phyloP scores from a whole-genome alignment of 2,113 vertebrate genomes.

The Agapornis roseicollis region DNA sequence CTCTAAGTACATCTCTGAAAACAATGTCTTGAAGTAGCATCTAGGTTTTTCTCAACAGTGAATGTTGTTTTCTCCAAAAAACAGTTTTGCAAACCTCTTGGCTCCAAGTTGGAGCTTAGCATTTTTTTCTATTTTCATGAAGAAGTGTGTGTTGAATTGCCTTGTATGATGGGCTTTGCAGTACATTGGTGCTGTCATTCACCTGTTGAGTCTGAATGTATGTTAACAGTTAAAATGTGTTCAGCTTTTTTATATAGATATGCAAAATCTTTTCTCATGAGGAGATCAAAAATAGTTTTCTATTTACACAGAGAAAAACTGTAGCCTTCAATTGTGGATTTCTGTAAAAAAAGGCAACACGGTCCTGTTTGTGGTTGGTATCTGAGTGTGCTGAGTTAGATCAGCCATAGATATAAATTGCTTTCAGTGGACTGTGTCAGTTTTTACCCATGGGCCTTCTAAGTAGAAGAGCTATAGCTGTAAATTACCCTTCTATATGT shows the following conservation, averaged over 20 bases:
- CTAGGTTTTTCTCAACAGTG: background rate
- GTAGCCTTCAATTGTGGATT: background rate
- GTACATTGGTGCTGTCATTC: background rate
- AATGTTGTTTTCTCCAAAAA: background rate
- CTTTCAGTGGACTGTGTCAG: background rate
- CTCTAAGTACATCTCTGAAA: background rate
- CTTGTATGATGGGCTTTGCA: background rate
- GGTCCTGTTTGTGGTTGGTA: background rate
- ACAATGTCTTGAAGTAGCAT: background rate
- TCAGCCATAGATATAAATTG: background rate
- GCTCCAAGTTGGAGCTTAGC: background rate
- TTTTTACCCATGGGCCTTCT: background rate
- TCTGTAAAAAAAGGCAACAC: accelerated
- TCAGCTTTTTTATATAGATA: background rate
- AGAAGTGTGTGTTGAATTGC: background rate
- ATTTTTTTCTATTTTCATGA: background rate
- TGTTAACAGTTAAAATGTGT: background rate
- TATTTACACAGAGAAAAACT: background rate
- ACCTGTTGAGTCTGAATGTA: background rate
- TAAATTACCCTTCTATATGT: background rate
- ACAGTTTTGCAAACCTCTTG: background rate
- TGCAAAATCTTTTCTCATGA: background rate
- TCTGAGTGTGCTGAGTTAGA: background rate
- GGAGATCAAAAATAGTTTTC: background rate
- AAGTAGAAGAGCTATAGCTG: background rate